A percentile compares a stretch with the other conserved stretches of the same genome.
phyloP scores from a whole-genome alignment of 92 coral and sea anemone genomes.

The Pocillopora grandis region DNA sequence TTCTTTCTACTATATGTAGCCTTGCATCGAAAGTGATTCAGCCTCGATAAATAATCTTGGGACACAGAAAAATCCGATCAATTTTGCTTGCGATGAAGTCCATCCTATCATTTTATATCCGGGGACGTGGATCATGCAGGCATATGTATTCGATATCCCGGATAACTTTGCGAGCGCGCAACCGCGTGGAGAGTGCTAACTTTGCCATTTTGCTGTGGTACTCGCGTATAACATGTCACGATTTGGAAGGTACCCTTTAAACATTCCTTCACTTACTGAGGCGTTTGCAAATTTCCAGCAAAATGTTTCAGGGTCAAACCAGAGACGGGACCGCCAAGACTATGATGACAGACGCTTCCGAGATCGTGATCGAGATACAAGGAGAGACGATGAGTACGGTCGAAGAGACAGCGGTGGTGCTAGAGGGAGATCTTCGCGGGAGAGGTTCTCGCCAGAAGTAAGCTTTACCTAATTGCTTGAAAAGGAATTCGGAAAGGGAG shows the following conservation, averaged over 20 bases:
- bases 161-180: not conserved
- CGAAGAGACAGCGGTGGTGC: conserved; percentile 30
- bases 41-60: too few relatives aligned
- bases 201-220: conserved; percentile 1
- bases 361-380: conserved; percentile 31
- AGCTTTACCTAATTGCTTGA: not conserved
- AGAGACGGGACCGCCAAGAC: conserved; percentile 41
- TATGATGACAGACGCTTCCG: conserved; percentile 43
- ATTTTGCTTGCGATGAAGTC: too few relatives aligned
- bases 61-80: too few relatives aligned
- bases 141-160: not conserved
- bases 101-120: not conserved
- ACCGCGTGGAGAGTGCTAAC: not conserved
- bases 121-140: not conserved
- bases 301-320: conserved; percentile 4
- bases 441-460: conserved; percentile 47
- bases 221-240: conserved; percentile 14
- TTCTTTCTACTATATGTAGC: too few relatives aligned
- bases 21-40: too few relatives aligned
- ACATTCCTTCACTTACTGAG: conserved; percentile 39
- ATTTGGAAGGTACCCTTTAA: conserved; percentile 35
- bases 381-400: conserved; percentile 29
- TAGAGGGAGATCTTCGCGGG: conserved; percentile 33
- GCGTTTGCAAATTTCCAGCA: conserved; percentile 19
- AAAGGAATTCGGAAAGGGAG: not conserved